Conservation (phyloP, 2,113 vertebrate genomes). For the Lasiurus cinereus region DNA sequence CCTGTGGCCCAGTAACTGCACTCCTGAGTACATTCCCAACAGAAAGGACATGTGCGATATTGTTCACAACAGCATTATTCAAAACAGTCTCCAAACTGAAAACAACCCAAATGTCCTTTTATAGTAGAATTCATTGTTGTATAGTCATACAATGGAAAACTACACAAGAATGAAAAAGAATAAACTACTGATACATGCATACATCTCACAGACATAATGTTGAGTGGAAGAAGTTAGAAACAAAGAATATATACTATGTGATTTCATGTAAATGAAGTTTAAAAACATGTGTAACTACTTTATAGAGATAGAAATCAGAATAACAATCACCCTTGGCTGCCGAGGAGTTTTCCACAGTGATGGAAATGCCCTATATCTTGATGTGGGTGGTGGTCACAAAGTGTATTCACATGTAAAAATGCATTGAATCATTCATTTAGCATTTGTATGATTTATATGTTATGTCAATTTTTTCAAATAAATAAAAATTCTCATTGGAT, state of each 20-base stretch:
- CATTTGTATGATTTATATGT: neutral
- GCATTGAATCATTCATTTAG: neutral
- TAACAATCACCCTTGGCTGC: neutral
- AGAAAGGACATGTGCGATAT: neutral
- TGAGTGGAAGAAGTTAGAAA: slow-evolving; percentile 22
- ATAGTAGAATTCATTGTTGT: neutral
- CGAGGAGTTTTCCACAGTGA: neutral
- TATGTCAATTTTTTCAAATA: neutral
- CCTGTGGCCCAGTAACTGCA: neutral
- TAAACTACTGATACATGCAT: neutral
- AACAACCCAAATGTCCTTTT: neutral
- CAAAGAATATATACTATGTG: neutral
- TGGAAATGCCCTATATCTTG: neutral
- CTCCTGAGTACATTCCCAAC: neutral
- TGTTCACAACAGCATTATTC: neutral
- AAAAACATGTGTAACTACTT: neutral
- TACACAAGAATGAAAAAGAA: neutral
- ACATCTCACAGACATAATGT: slow-evolving; percentile 21
- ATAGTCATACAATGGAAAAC: neutral
- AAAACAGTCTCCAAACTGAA: neutral
- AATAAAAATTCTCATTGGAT: slow-evolving; percentile 41
- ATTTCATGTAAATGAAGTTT: neutral
- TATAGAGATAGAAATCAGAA: neutral
- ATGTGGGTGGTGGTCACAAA: neutral
- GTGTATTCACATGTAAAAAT: slow-evolving; percentile 14